Evolutionary conservation across 2,888 invertebrate genomes (phyloP).

Genomic region (Cataglyphis livida): DNA sequence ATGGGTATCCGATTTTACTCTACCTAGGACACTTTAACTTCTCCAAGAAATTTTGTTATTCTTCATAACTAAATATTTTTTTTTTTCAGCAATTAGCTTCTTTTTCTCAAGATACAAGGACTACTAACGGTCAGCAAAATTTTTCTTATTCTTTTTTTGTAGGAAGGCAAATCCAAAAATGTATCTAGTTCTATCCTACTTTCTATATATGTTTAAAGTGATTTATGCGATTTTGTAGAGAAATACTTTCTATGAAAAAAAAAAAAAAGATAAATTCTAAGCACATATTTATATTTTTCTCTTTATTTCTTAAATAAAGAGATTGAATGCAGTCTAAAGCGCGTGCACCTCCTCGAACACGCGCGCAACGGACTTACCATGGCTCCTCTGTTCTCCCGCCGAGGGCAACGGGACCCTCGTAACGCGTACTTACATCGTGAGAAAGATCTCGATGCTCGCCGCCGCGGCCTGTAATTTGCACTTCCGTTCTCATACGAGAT

Average conservation of each 20-base stretch:
- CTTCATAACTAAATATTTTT: too few species aligned
- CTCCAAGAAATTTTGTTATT: too few species aligned
- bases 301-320: background rate
- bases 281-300: background rate
- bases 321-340: background rate
- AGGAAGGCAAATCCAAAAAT: too few species aligned
- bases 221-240: background rate
- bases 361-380: slow-evolving; percentile 25
- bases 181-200: too few species aligned
- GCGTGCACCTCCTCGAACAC: slow-evolving; percentile 39
- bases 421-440: slow-evolving; percentile 78
- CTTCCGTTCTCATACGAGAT: slow-evolving; percentile 83
- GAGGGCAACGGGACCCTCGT: slow-evolving; percentile 56
- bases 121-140: too few species aligned
- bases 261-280: background rate
- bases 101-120: too few species aligned
- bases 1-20: too few species aligned
- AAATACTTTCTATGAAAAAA: background rate
- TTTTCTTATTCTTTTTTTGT: too few species aligned
- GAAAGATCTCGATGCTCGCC: slow-evolving; percentile 75
- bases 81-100: too few species aligned
- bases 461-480: slow-evolving; percentile 82
- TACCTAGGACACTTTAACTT: too few species aligned
- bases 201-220: background rate
- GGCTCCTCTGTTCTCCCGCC: slow-evolving; percentile 25